Conservation (phyloP, 2,797 vertebrate genomes). For the Crocidura indochinensis region DNA sequence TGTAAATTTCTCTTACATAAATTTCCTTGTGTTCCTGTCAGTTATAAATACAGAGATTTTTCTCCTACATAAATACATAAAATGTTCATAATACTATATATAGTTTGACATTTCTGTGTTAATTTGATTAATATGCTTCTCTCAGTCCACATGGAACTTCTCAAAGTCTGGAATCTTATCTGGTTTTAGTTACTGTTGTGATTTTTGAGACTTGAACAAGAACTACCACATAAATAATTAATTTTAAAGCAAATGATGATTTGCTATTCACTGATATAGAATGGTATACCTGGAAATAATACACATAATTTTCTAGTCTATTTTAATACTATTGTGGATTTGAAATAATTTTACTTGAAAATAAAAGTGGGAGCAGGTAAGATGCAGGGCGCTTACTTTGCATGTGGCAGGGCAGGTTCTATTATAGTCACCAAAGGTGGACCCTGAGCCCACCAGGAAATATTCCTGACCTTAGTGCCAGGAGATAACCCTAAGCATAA, state of each 20-base stretch:
- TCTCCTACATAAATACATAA: not conserved
- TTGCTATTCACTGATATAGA: slow-evolving; percentile 12
- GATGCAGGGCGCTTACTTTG: too few relatives aligned
- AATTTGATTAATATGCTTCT: not conserved
- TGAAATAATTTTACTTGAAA: slow-evolving; percentile 59
- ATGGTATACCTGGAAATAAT: not conserved
- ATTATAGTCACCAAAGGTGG: too few relatives aligned
- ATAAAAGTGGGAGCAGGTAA: not conserved
- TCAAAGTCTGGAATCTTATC: not conserved
- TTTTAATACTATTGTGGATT: slow-evolving; percentile 30
- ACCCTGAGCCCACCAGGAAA: too few relatives aligned
- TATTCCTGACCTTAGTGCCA: too few relatives aligned
- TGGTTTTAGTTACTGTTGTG: not conserved
- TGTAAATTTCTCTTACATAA: not conserved
- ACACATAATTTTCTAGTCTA: not conserved
- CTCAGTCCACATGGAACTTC: not conserved
- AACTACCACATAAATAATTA: not conserved
- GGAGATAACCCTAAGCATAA: too few relatives aligned
- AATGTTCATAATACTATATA: not conserved
- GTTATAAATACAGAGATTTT: not conserved
- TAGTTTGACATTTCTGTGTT: slow-evolving; percentile 42
- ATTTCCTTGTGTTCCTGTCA: not conserved
- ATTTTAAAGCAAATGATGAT: not conserved
- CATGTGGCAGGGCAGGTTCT: too few relatives aligned
- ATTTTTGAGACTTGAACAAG: not conserved